These are phyloP conservation scores for Oxygymnocypris stewartii DNA, from an alignment of 2,113 vertebrate species.

Conservation along the genomic window DNA sequence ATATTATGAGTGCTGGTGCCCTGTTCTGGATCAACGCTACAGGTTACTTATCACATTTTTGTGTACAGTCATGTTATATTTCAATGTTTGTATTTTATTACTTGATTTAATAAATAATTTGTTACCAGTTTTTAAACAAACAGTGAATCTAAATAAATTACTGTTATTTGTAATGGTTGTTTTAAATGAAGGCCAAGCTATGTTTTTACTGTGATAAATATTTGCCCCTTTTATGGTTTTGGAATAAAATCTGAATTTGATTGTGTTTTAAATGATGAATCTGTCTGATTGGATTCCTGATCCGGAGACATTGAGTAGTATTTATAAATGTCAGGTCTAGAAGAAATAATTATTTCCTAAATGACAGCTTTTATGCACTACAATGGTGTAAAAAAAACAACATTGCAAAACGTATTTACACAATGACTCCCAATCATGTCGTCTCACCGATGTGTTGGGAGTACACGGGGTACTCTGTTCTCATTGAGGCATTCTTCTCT, in stretches of 20 bases:
- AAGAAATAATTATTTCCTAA: background rate
- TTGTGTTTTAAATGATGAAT: background rate
- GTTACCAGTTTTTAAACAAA: conserved; percentile 68
- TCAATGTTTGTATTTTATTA: conserved; percentile 68
- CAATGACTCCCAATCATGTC: conserved; percentile 30
- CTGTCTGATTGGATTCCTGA: background rate
- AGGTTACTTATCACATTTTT: conserved; percentile 46
- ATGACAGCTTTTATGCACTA: background rate
- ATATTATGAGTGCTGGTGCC: conserved; percentile 30
- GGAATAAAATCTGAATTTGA: conserved; percentile 66
- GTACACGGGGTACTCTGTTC: background rate
- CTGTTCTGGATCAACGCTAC: conserved; percentile 11
- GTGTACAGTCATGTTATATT: conserved; percentile 52
- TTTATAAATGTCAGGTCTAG: background rate
- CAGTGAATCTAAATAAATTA: conserved; percentile 60
- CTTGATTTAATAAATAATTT: conserved; percentile 56
- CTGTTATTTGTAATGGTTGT: conserved; percentile 77
- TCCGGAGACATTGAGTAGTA: background rate
- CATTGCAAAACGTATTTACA: conserved; percentile 2
- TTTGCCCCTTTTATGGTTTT: conserved; percentile 63
- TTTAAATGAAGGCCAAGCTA: conserved; percentile 68
- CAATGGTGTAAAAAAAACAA: background rate
- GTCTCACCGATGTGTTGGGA: conserved; percentile 9
- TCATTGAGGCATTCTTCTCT: conserved; percentile 43
- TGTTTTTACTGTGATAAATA: conserved; percentile 63